Evolutionary conservation across 2,113 vertebrate species (phyloP), one percentile per base, ranked within the genome.

Genomic region (Festucalex cinctus): DNA sequence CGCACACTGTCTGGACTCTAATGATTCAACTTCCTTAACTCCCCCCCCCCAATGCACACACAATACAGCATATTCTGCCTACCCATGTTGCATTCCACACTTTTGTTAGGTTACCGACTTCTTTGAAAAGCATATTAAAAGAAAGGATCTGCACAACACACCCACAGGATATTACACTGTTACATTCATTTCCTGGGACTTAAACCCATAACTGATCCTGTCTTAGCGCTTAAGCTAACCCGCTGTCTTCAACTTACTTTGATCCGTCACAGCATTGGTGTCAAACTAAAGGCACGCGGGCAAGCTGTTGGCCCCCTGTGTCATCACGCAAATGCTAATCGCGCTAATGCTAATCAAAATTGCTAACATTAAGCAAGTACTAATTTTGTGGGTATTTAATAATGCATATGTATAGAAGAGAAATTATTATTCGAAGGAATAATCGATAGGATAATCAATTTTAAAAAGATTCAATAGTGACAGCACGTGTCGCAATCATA

Each of bases 1-100:
- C 5, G 76, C 65, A 54, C 65, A 48, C 72, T 19, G 75, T 81
- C 75, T 80, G 77, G 65, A 28, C 70, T 56, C 71, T 79, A 82
- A 87, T 83, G 77, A 78, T 32, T 32, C 28, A 32, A 32, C 28
- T 32, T 32, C 28, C 28, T 32, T 32, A 32, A 32, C 2, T 4
- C 2, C 28, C 28, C 28, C 28, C 28, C 28, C 28, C 28, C 60
- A 59, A 36, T 57, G 58, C 58, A 56, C 39, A 51, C 49, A 64
- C 65, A 59, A 9, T 22, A 22, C 22, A 22, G 22, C 49, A 53
- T n/a, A 12, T 24, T 13, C 24, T 14, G 9, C 12, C 17, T 4
- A n/a, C 2, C 16, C n/a, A 1, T 22, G 48, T 46, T 6, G 44
- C 44, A 0, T 24, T 5, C 22, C 51, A 20, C 20, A 19, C 46